Percentiles rank a stretch among this genome's conserved stretches.
Conservation (phyloP, 30 jellyfish, hydroid and myxozoan species). For the Aurelia sp. region DNA sequence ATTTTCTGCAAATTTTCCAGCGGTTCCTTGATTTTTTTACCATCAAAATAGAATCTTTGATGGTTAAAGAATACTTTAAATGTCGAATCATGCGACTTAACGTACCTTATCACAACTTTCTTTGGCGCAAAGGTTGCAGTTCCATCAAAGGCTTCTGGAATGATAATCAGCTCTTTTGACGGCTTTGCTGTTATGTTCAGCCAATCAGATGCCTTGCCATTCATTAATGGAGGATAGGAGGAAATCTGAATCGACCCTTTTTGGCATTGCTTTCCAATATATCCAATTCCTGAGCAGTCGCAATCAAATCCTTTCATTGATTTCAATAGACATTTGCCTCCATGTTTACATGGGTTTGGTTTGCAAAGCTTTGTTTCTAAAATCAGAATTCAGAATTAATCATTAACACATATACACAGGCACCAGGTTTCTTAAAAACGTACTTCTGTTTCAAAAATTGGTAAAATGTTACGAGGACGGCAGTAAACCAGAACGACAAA, state of each 20-base stretch:
- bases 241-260: constrained; percentile 39
- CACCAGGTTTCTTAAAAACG: no score
- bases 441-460: no score
- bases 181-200: constrained; percentile 58
- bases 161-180: constrained; percentile 33
- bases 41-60: no score
- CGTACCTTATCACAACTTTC: constrained; percentile 24
- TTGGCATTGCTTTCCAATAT: constrained; percentile 62
- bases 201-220: constrained; percentile 34
- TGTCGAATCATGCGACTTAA: no score
- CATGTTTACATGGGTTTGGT: constrained; percentile 78
- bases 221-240: constrained; percentile 40
- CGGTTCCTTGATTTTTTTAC: no score
- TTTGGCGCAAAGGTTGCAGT: constrained; percentile 41
- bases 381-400: no score
- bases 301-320: constrained; percentile 39
- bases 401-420: no score
- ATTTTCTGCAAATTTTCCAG: no score
- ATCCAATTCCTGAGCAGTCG: constrained; percentile 70
- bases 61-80: no score
- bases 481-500: no score
- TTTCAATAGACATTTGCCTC: constrained; percentile 54
- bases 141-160: constrained; percentile 50
- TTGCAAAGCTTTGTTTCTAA: constrained; percentile 51
- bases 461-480: no score